Conservation (phyloP, 2,113 vertebrate species). For the Chauna torquata region DNA sequence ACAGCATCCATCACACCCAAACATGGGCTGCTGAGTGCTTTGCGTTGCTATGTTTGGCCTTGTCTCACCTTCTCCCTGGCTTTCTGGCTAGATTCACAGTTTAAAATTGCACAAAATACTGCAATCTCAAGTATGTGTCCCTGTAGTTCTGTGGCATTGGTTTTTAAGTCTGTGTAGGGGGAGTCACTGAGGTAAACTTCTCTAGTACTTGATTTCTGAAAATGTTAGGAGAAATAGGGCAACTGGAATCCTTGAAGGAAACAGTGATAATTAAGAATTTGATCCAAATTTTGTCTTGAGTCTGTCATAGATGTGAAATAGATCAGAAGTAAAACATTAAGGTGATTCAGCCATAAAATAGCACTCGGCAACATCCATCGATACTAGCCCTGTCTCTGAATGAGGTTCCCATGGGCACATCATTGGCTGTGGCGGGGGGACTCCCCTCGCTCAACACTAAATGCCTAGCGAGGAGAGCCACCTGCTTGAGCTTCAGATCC, state of each 20-base stretch:
- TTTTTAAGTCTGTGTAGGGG: not conserved
- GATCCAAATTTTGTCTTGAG: not conserved
- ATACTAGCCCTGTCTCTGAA: not conserved
- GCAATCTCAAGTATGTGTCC: not conserved
- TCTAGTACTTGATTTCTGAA: not conserved
- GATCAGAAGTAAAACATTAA: not conserved
- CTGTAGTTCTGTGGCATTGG: not conserved
- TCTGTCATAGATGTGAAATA: not conserved
- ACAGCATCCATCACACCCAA: not conserved
- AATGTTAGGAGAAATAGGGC: not conserved
- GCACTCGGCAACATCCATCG: rapidly evolving
- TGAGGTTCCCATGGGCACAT: not conserved
- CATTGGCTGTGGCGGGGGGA: no score
- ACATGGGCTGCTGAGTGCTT: not conserved
- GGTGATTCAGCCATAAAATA: not conserved
- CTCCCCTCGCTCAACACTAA: not conserved
- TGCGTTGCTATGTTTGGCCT: not conserved
- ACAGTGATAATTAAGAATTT: not conserved
- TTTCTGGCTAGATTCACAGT: not conserved
- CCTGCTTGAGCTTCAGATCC: not conserved
- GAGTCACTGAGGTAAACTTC: not conserved
- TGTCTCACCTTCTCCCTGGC: not conserved
- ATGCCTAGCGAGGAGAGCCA: not conserved
- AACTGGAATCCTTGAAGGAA: not conserved
- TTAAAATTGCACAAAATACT: not conserved